phyloP scores from a whole-genome alignment of 2,113 vertebrate genomes.

The Pitta sordida region DNA sequence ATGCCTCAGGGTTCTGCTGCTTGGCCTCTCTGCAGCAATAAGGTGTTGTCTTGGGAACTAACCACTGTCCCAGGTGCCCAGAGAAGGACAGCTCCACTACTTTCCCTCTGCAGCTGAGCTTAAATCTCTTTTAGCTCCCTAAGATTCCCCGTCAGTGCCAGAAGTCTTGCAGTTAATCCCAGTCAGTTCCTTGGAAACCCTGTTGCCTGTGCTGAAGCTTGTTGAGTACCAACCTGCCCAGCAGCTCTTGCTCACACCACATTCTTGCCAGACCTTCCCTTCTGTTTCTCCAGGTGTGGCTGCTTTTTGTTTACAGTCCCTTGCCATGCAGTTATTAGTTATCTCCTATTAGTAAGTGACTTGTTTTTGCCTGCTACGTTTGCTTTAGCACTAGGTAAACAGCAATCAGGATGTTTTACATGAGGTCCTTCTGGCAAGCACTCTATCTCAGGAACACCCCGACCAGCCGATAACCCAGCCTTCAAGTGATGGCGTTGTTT shows the following conservation, averaged over 20 bases:
- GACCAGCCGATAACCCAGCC: neutral
- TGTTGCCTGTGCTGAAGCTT: rapidly evolving
- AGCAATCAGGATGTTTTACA: neutral
- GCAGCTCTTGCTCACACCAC: neutral
- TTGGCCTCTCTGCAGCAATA: neutral
- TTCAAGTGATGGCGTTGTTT: neutral
- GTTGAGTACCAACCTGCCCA: neutral
- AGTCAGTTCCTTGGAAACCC: neutral
- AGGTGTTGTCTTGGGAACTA: rapidly evolving
- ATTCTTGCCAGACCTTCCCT: neutral
- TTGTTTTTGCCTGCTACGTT: neutral
- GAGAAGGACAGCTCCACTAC: neutral
- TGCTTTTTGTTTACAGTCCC: neutral
- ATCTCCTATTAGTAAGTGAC: neutral
- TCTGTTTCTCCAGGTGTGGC: neutral
- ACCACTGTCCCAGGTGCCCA: rapidly evolving
- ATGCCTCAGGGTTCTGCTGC: neutral
- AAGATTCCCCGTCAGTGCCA: neutral
- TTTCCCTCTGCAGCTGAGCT: neutral
- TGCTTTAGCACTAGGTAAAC: neutral
- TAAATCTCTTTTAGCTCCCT: neutral
- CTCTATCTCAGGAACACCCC: neutral
- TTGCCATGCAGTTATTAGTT: neutral
- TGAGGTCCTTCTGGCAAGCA: neutral
- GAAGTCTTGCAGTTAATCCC: neutral